Evolutionary conservation across 1,140 invertebrate genomes (phyloP).

Genomic region (Heliconius nattereri): DNA sequence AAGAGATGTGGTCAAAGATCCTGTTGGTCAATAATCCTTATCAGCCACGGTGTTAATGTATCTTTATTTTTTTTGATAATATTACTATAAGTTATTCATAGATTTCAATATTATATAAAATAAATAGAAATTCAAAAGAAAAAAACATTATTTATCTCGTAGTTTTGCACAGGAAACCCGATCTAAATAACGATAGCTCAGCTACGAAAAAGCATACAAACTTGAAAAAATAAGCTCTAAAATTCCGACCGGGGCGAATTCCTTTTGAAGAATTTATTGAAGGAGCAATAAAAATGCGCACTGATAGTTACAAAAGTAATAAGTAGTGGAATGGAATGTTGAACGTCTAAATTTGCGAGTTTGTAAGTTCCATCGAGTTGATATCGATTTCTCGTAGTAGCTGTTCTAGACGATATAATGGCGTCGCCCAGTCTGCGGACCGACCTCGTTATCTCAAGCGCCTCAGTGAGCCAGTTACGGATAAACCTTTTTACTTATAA

Average conservation of each 20-base stretch:
- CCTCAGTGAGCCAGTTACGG: constrained; percentile 44
- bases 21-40: too few relatives aligned
- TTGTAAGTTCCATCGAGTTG: constrained; percentile 38
- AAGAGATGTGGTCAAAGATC: too few relatives aligned
- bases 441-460: constrained; percentile 52
- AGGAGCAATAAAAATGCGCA: constrained; percentile 27
- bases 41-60: too few relatives aligned
- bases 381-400: constrained; percentile 43
- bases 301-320: constrained; percentile 31
- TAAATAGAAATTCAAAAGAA: background rate
- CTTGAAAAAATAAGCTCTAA: constrained; percentile 14
- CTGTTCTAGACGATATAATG: constrained; percentile 43
- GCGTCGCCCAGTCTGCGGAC: constrained; percentile 53
- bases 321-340: constrained; percentile 36
- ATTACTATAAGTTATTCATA: too few relatives aligned
- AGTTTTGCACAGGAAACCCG: background rate
- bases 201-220: background rate
- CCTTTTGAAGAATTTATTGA: constrained; percentile 29
- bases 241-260: constrained; percentile 12
- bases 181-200: background rate
- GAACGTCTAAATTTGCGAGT: constrained; percentile 32
- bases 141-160: background rate
- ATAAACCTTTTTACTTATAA: constrained; percentile 38
- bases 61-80: too few relatives aligned
- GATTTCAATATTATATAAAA: background rate